phyloP scores from a whole-genome alignment of 2,888 invertebrate species.

The Congeria kusceri region DNA sequence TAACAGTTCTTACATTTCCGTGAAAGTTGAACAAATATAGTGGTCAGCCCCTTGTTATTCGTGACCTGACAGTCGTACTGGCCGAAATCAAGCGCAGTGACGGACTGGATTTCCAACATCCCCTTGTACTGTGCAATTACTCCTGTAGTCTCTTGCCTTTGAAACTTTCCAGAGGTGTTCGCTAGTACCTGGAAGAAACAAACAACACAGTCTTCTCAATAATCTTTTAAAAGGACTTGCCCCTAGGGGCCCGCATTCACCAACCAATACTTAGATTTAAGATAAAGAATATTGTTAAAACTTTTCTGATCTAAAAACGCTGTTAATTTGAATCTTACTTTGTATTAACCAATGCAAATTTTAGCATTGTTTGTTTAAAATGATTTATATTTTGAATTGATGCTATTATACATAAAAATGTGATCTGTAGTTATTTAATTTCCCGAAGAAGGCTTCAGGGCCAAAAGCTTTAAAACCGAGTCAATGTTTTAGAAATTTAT shows the following conservation, averaged over 20 bases:
- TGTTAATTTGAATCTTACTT: background rate
- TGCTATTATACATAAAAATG: too few relatives aligned
- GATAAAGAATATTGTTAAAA: too few relatives aligned
- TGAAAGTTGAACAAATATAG: constrained; percentile 64
- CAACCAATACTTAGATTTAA: constrained; percentile 2
- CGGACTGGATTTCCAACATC: constrained; percentile 27
- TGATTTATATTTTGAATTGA: too few relatives aligned
- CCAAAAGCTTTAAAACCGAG: too few relatives aligned
- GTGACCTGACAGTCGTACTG: constrained; percentile 70
- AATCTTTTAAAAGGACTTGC: too few relatives aligned
- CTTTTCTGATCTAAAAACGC: too few relatives aligned
- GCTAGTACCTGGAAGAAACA: constrained; percentile 8
- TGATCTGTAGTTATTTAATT: too few relatives aligned
- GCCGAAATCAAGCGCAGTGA: constrained; percentile 64
- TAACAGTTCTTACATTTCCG: constrained; percentile 69
- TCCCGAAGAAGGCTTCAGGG: too few relatives aligned
- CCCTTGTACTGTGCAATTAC: constrained; percentile 53
- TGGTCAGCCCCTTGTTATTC: constrained; percentile 68
- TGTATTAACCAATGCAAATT: too few relatives aligned
- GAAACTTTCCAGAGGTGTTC: constrained; percentile 9
- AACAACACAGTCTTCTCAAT: background rate
- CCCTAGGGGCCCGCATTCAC: background rate
- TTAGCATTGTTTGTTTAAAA: too few relatives aligned
- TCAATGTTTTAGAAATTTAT: too few relatives aligned
- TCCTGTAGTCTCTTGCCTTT: constrained; percentile 18